Percentiles rank a stretch among this genome's conserved stretches.
phyloP scores from a whole-genome alignment of 2,888 invertebrate genomes.

The Callimorpha dominula region DNA sequence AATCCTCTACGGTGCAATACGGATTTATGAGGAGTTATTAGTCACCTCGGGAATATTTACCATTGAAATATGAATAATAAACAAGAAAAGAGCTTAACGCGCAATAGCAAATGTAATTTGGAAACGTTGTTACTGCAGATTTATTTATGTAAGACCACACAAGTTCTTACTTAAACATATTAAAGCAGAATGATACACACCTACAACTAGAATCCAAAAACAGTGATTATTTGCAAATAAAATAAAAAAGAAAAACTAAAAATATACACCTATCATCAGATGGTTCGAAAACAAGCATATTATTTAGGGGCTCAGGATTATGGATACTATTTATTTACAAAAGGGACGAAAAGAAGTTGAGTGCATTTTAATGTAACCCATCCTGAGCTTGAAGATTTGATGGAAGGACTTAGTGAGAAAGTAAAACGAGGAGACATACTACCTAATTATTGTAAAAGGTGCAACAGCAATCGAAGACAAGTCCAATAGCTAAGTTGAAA shows the following conservation, averaged over 20 bases:
- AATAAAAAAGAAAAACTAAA: conserved; percentile 44
- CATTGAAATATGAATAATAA: conserved; percentile 82
- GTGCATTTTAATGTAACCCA: conserved; percentile 38
- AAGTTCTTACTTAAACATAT: conserved; percentile 31
- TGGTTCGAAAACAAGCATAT: conserved; percentile 44
- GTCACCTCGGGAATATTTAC: conserved; percentile 80
- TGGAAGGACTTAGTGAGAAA: conserved; percentile 37
- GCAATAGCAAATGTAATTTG: conserved; percentile 66
- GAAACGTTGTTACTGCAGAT: conserved; percentile 51
- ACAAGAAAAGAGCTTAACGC: conserved; percentile 75
- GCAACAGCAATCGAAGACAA: conserved; percentile 48
- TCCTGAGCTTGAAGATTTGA: conserved; percentile 39
- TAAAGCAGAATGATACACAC: conserved; percentile 37
- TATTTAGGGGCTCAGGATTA: conserved; percentile 40
- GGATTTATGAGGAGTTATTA: conserved; percentile 82
- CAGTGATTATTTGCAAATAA: conserved; percentile 43
- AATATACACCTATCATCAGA: conserved; percentile 44
- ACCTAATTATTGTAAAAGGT: conserved; percentile 43
- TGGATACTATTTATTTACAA: conserved; percentile 34
- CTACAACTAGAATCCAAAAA: conserved; percentile 42
- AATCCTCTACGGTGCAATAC: conserved; percentile 80
- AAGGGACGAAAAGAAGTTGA: conserved; percentile 33
- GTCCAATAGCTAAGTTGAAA: conserved; percentile 48
- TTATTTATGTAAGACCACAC: conserved; percentile 50
- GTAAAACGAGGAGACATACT: conserved; percentile 34